Evolutionary conservation across 2,888 invertebrate species (phyloP), one percentile per base, ranked within the genome.

Genomic region (Gandaritis pyraliata): DNA sequence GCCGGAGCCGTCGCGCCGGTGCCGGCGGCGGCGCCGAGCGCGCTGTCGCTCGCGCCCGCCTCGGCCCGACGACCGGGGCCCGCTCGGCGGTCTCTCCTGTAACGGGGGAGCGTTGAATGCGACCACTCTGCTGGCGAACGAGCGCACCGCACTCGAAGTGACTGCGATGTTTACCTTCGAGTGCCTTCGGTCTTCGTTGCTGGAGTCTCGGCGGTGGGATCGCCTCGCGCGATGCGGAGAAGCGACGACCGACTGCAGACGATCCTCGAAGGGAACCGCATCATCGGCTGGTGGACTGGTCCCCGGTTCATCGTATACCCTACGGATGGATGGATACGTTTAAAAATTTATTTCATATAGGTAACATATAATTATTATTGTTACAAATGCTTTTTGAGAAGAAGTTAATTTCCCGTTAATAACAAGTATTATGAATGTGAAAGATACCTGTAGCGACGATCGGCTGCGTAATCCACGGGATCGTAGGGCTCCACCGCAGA

Each of bases 211-310:
- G 11, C 90, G 83, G 65, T 91, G 90, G 55, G 33, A 33, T 33
- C 87, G 83, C 48, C 91, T 83, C 30, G 85, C 84, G 72, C 80
- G 90, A 79, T 83, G 92, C 73, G 86, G 93, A 69, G 87, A 92
- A 16, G 89, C 93, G 56, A 93, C 93, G 18, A 93, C 94, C 54
- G 93, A 94, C 74, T 93, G 94, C 60, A 93, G 80, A 53, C 90
- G 77, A 53, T 90, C 91, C 56, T 91, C 91, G 62, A 85, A 90
- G 61, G 96, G 78, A 49, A 64, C 64, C 36, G 82, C 73, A 16
- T 75, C 96, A 94, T 75, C 96, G 93, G 87, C 95, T 94, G 86
- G 96, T 94, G 92, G 95, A 95, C 89, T 97, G 94, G 88, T 85
- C 41, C 87, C 89, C 66, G 86, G 75, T 70, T 92, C 91, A 55